Evolutionary conservation across 2,888 invertebrate species (phyloP).

Genomic region (Agriopis leucophaearia): DNA sequence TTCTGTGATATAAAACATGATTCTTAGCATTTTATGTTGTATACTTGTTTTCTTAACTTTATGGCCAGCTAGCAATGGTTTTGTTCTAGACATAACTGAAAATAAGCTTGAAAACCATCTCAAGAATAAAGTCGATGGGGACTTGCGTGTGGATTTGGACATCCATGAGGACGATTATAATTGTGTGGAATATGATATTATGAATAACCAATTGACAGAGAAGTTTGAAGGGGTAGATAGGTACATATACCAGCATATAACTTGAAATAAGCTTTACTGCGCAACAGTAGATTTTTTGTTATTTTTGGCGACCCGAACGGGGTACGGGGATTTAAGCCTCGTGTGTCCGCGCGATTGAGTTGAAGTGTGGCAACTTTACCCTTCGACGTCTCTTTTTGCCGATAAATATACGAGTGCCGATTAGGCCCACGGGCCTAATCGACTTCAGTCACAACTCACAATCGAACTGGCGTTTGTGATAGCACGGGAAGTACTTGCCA

Average conservation of each 20-base stretch:
- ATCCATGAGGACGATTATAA: conserved; percentile 61
- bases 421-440: too few relatives aligned
- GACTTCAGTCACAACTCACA: too few relatives aligned
- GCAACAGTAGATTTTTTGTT: not conserved
- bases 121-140: conserved; percentile 38
- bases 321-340: too few relatives aligned
- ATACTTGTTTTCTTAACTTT: conserved; percentile 12
- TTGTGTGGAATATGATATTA: conserved; percentile 46
- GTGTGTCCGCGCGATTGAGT: too few relatives aligned
- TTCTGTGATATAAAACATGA: not conserved
- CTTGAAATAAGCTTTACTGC: not conserved
- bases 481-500: too few relatives aligned
- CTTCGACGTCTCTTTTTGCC: too few relatives aligned
- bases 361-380: too few relatives aligned
- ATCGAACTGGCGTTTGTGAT: too few relatives aligned
- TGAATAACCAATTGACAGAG: conserved; percentile 9
- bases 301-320: too few relatives aligned
- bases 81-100: conserved; percentile 15
- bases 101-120: conserved; percentile 1
- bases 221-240: conserved; percentile 48
- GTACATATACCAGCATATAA: not conserved
- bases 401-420: too few relatives aligned
- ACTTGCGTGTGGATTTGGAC: conserved; percentile 58
- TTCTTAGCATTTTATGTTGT: not conserved
- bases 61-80: not conserved